Base-by-base conservation (phyloP, 2,888 invertebrate species). In the Malacosoma neustria region DNA sequence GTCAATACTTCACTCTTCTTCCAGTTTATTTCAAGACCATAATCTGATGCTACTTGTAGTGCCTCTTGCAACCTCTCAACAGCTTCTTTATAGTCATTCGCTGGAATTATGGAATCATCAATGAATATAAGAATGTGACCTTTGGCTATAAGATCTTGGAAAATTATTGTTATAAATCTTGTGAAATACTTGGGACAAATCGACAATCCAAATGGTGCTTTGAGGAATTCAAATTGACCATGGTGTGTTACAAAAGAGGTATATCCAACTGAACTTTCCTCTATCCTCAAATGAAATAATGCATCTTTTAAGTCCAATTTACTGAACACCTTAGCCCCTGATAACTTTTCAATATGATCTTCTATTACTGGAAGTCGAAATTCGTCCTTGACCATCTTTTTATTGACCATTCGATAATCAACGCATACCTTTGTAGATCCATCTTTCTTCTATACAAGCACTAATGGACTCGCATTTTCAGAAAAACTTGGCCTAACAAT, bases 191-290 rank as follows among this genome's bases (percentile, higher is more conserved):
- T 50, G 7, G 72, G 68, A 29, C 57, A 51, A 15, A 61, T 66
- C 5, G 58, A 64, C 1, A 72, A 42, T 4, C 75, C 72, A 55
- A 77, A 76, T 1, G 71, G 73, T 9, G 60, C 57, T 42, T 42
- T 52, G n/a, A 57, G 34, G 42, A 74, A 70, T 45, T 76, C 69
- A 46, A 49, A 72, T 32, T 74, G 73, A 7, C 69, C 68, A 34
- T 53, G 43, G 2, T 41, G 58, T 2, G 62, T 64, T 2, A 71
- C 63, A 49, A 72, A 74, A 0, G 71, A 40, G 1, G 68, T 69
- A 36, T 67, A 72, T 41, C 60, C 56, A 32, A 55, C 11, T 11
- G 42, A 49, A n/a, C 46, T 36, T 32, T 49, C 46, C 9, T 51
- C 51, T 1, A 67, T 37, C 1, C 37, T 42, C 9, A 71, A 57